Percentiles rank a stretch among this genome's conserved stretches.
These are phyloP conservation scores for Pardosa pseudoannulata DNA, from an alignment of 2,888 invertebrate genomes.

Conservation along the genomic window DNA sequence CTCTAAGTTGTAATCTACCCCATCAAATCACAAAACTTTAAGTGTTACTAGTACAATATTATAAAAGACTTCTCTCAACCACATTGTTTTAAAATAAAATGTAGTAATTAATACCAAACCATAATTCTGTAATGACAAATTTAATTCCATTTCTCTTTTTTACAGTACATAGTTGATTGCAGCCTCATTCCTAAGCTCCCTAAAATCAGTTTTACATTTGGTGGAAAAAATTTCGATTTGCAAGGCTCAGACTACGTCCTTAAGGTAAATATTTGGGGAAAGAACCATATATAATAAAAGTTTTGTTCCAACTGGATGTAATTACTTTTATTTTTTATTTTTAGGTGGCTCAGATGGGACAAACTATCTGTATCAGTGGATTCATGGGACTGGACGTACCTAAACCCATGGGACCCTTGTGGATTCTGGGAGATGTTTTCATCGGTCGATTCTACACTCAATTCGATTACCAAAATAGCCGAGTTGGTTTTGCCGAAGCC, in stretches of 20 bases:
- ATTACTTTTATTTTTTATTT: neutral
- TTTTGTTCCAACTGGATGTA: too few species aligned
- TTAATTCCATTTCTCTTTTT: conserved; percentile 57
- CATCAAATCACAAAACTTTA: neutral
- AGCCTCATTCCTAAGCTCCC: conserved; percentile 87
- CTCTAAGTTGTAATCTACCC: too few species aligned
- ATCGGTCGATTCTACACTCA: conserved; percentile 97
- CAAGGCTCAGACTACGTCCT: conserved; percentile 91
- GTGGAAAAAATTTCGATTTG: conserved; percentile 86
- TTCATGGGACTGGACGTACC: conserved; percentile 89
- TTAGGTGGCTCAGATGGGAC: conserved; percentile 50
- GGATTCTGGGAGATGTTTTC: conserved; percentile 99
- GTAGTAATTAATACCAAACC: too few species aligned
- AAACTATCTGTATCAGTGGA: conserved; percentile 90
- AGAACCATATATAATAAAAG: too few species aligned
- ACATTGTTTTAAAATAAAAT: too few species aligned
- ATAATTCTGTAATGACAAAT: too few species aligned
- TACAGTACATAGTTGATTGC: conserved; percentile 85
- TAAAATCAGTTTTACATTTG: conserved; percentile 85
- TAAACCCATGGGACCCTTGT: conserved; percentile 93
- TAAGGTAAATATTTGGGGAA: conserved; percentile 81
- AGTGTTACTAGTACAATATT: too few species aligned
- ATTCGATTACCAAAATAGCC: conserved; percentile 92
- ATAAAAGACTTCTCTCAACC: too few species aligned
- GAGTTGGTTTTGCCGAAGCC: conserved; percentile 89